Conservation (phyloP, 2,888 invertebrate species). For the Ophioninae sp. region DNA sequence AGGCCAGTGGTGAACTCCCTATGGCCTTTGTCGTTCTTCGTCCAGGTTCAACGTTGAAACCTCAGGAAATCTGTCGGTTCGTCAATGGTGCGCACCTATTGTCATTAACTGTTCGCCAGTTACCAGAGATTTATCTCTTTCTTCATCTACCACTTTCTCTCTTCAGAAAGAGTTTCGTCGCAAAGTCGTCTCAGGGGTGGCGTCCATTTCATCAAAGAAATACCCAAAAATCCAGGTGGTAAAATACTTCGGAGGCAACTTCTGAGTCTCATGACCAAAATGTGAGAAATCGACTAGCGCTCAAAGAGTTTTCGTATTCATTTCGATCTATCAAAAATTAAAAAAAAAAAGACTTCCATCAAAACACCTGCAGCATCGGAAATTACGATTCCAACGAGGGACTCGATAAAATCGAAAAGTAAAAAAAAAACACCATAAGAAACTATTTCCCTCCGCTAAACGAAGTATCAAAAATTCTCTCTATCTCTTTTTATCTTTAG, state of each 20-base stretch:
- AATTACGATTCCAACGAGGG: too few relatives aligned
- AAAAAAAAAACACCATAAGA: too few relatives aligned
- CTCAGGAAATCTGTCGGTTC: not conserved
- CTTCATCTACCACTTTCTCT: not conserved
- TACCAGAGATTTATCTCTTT: not conserved
- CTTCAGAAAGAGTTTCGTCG: constrained; percentile 77
- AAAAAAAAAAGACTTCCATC: too few relatives aligned
- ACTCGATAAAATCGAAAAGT: too few relatives aligned
- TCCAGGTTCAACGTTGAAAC: not conserved
- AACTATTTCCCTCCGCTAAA: too few relatives aligned
- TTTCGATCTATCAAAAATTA: too few relatives aligned
- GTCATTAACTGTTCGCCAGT: too few relatives aligned
- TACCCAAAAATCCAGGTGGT: constrained; percentile 82
- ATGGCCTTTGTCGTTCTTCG: constrained; percentile 69
- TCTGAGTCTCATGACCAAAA: constrained; percentile 63
- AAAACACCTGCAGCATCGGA: too few relatives aligned
- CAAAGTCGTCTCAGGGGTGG: constrained; percentile 81
- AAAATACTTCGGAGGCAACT: constrained; percentile 82
- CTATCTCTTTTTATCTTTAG: too few relatives aligned
- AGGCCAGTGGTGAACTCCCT: constrained; percentile 80
- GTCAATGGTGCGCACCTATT: not conserved
- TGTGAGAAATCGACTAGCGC: constrained; percentile 16
- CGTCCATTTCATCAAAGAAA: constrained; percentile 81
- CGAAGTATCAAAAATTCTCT: too few relatives aligned
- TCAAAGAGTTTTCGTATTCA: too few relatives aligned